Conservation (phyloP, 2,113 vertebrate species). For the Sylvia atricapilla region DNA sequence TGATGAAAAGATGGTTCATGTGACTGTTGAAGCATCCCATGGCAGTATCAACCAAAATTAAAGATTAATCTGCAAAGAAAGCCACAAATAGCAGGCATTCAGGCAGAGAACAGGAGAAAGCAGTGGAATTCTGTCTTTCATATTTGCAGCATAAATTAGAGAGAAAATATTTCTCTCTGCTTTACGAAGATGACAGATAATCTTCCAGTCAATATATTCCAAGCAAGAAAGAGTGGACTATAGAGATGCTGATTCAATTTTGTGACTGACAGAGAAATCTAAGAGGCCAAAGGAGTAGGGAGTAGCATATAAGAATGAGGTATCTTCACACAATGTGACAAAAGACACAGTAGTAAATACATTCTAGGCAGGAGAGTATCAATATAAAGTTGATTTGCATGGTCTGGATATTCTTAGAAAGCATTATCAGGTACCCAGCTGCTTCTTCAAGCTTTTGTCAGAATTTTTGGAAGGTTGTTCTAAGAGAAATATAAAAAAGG, state of each 20-base stretch:
- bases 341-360: background rate
- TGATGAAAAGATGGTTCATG: background rate
- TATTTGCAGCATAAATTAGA: background rate
- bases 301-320: background rate
- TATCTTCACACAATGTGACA: background rate
- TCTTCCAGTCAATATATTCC: background rate
- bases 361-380: background rate
- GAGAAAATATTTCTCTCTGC: background rate
- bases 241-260: background rate
- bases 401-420: background rate
- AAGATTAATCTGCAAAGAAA: background rate
- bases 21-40: background rate
- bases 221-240: background rate
- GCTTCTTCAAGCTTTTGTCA: background rate
- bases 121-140: background rate
- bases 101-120: background rate
- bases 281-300: background rate
- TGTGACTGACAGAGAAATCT: background rate
- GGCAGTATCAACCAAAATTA: background rate
- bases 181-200: background rate
- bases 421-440: background rate
- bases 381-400: background rate
- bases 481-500: background rate
- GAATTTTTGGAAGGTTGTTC: background rate
- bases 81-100: background rate